Evolutionary conservation across 2,888 invertebrate genomes (phyloP).

Genomic region (Julus scanicus): DNA sequence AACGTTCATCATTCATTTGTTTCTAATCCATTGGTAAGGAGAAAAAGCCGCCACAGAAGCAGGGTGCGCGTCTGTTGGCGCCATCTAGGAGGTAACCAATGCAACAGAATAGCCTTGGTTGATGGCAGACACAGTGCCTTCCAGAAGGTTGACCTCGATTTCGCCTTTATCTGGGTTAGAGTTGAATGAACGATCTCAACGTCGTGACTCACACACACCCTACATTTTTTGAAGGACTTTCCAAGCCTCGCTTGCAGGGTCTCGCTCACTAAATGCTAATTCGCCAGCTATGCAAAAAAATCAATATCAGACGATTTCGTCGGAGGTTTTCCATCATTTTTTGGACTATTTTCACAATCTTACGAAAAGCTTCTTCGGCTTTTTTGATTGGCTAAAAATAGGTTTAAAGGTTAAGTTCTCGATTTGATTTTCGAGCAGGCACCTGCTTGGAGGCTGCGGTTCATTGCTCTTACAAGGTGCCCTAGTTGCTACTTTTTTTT

Average conservation of each 20-base stretch:
- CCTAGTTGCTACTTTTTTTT: constrained; percentile 9
- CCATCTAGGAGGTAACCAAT: neutral
- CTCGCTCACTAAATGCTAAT: neutral
- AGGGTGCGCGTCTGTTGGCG: neutral
- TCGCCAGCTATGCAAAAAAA: neutral
- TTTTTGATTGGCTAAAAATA: neutral
- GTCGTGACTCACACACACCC: constrained; percentile 42
- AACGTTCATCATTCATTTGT: too few relatives aligned
- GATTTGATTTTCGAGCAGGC: neutral
- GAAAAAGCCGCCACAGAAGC: neutral
- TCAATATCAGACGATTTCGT: neutral
- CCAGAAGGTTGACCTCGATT: constrained; percentile 30
- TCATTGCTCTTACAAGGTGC: constrained; percentile 39
- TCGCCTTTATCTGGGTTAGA: constrained; percentile 39
- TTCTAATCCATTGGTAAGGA: neutral
- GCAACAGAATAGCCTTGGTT: constrained; percentile 12
- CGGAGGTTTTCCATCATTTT: neutral
- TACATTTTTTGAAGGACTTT: constrained; percentile 39
- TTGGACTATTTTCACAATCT: neutral
- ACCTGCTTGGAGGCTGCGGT: constrained; percentile 22
- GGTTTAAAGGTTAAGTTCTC: constrained; percentile 30
- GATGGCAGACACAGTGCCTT: neutral
- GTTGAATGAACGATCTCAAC: constrained; percentile 22
- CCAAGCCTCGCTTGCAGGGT: constrained; percentile 2
- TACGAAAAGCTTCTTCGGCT: neutral